Conservation (phyloP, 2,113 vertebrate genomes). For the Tympanuchus pallidicinctus region DNA sequence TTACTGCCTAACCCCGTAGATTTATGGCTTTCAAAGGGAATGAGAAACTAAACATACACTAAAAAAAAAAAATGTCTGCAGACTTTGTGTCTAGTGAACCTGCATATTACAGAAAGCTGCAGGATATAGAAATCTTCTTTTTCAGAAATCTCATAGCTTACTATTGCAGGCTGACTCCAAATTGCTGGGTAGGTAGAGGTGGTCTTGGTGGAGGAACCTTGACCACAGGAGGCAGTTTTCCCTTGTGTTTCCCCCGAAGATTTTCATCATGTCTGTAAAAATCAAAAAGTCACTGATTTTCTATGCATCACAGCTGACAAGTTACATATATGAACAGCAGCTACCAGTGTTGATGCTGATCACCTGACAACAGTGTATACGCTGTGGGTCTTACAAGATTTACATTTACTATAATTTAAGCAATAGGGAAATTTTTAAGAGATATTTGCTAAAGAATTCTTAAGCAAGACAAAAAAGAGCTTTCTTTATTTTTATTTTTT, state of each 20-base stretch:
- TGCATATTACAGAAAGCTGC: neutral
- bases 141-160: conserved; percentile 65
- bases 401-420: neutral
- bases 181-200: conserved; percentile 89
- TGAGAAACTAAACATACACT: neutral
- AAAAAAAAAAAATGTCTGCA: neutral
- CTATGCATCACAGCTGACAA: neutral
- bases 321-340: neutral
- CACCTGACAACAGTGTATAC: neutral
- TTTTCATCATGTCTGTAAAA: conserved; percentile 82
- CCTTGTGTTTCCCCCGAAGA: conserved; percentile 73
- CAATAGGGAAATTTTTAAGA: neutral
- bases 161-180: conserved; percentile 91
- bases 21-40: neutral
- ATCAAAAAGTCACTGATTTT: neutral
- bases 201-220: conserved; percentile 83
- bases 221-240: conserved; percentile 32
- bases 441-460: neutral
- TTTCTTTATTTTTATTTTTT: neutral
- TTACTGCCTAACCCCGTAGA: neutral
- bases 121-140: fast-evolving
- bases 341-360: neutral
- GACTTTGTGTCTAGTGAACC: neutral
- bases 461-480: neutral
- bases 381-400: neutral